These are phyloP conservation scores for Uloborus plumipes DNA, from an alignment of 2,888 invertebrate species.

Conservation along the genomic window DNA sequence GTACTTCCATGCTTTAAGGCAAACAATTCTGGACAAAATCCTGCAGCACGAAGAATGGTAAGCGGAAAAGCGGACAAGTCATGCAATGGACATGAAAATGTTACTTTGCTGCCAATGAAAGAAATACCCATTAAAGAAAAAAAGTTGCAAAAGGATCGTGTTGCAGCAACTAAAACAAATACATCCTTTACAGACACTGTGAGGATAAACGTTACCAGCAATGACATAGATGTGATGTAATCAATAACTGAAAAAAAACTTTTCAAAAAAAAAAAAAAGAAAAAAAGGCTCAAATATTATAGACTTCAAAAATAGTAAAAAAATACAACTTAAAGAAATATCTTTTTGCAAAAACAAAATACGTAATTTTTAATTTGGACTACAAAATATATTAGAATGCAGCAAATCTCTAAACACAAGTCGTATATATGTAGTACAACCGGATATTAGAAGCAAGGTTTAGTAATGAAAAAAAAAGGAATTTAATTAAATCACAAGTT, in stretches of 20 bases:
- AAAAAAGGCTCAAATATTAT: neutral
- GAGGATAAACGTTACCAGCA: constrained; percentile 50
- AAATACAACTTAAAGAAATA: too few relatives aligned
- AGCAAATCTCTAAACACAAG: too few relatives aligned
- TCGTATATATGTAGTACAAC: too few relatives aligned
- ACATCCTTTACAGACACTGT: constrained; percentile 53
- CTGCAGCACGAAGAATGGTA: constrained; percentile 14
- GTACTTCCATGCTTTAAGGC: constrained; percentile 70
- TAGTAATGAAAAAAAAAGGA: too few relatives aligned
- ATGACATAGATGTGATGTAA: constrained; percentile 41
- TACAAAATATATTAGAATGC: too few relatives aligned
- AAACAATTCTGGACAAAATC: constrained; percentile 5
- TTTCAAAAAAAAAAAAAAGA: neutral
- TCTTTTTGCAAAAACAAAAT: too few relatives aligned
- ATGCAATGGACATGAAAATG: constrained; percentile 62
- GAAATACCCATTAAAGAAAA: constrained; percentile 45
- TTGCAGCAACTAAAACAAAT: constrained; percentile 44
- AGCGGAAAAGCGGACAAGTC: constrained; percentile 52
- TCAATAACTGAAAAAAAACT: neutral
- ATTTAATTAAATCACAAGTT: too few relatives aligned
- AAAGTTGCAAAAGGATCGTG: constrained; percentile 55
- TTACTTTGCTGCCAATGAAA: constrained; percentile 50
- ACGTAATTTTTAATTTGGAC: too few relatives aligned
- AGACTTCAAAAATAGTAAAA: neutral
- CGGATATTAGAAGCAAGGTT: too few relatives aligned